Conservation (phyloP, 2,888 invertebrate genomes). For the Andricus quercusramuli region DNA sequence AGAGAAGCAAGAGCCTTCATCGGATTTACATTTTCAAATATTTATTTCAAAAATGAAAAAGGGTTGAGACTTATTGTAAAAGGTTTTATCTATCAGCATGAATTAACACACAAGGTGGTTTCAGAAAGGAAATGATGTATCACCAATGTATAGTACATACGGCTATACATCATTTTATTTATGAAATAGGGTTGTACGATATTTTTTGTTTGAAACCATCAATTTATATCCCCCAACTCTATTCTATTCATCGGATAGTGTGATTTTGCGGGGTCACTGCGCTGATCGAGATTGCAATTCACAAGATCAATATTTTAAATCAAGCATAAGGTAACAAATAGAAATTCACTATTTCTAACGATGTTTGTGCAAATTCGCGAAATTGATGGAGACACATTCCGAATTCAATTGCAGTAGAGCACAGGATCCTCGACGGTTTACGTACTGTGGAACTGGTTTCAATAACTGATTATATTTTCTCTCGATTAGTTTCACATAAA, state of each 20-base stretch:
- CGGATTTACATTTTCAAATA: not conserved
- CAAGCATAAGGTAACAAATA: not conserved
- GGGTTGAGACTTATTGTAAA: not conserved
- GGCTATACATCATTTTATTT: conserved; percentile 10
- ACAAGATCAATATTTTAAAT: not conserved
- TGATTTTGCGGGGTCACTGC: not conserved
- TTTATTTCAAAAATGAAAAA: not conserved
- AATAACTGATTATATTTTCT: conserved; percentile 12
- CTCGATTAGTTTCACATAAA: conserved; percentile 6
- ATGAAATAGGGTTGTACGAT: not conserved
- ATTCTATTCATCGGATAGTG: not conserved
- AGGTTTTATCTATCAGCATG: not conserved
- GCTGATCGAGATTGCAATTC: not conserved
- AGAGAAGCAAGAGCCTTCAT: not conserved
- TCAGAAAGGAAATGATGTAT: conserved; percentile 4
- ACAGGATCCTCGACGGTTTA: not conserved
- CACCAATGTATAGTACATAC: not conserved
- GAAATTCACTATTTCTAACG: no score
- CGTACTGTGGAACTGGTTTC: not conserved
- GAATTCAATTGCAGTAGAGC: not conserved
- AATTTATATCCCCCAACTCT: not conserved
- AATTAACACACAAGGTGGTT: not conserved
- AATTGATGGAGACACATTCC: not conserved
- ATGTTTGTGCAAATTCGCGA: no score
- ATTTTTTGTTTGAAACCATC: not conserved